A percentile compares a stretch with the other conserved stretches of the same genome.
Conservation (phyloP, 1,140 invertebrate species). For the Mizuhopecten yessoensis region DNA sequence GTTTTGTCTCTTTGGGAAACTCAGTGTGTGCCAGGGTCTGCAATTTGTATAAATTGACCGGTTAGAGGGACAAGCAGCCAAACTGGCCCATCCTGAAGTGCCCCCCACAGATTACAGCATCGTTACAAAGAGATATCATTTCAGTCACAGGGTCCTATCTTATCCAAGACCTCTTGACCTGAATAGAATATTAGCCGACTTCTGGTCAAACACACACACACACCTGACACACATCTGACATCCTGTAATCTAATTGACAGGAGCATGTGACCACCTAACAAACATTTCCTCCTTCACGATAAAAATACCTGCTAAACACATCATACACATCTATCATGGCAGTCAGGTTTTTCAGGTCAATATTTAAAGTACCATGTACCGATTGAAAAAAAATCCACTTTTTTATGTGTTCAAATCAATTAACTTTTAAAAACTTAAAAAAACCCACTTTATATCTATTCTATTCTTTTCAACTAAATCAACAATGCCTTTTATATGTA, state of each 20-base stretch:
- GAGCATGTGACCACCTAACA: constrained; percentile 19
- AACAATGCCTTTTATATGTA: no score
- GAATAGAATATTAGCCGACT: constrained; percentile 1
- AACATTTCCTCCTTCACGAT: constrained; percentile 18
- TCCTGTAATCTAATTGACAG: not conserved
- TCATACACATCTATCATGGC: not conserved
- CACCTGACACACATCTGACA: no score
- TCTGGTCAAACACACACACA: constrained; percentile 27
- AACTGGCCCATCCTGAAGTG: not conserved
- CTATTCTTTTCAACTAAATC: no score
- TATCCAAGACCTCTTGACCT: constrained; percentile 17
- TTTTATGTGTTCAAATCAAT: no score
- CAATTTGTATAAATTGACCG: not conserved
- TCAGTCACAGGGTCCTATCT: constrained; percentile 16
- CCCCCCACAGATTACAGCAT: not conserved
- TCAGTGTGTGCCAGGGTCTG: not conserved
- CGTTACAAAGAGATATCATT: not conserved
- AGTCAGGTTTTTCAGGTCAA: no score
- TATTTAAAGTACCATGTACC: no score
- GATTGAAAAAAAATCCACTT: no score
- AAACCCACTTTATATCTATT: no score
- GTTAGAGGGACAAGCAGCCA: not conserved
- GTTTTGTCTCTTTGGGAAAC: not conserved
- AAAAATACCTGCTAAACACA: not conserved
- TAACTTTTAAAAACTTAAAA: no score